Conservation (phyloP, 2,113 vertebrate species). For the Malurus alboscapulatus region DNA sequence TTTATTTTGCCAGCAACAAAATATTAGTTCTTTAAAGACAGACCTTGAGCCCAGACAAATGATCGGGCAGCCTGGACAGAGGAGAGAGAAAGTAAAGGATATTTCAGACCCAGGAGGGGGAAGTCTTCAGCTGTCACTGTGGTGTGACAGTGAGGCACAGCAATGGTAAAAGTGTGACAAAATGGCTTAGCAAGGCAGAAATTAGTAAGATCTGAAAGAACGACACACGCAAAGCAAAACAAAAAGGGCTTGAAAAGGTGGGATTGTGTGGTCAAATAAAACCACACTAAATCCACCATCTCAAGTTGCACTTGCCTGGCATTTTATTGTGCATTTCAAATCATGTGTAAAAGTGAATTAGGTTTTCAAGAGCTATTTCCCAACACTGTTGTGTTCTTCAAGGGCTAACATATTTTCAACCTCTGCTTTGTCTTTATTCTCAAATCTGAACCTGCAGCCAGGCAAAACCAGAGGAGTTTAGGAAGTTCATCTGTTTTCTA, state of each 20-base stretch:
- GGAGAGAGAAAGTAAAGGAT: background rate
- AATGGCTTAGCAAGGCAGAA: background rate
- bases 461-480: constrained; percentile 2
- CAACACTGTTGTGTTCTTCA: background rate
- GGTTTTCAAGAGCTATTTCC: background rate
- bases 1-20: constrained; percentile 31
- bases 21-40: constrained; percentile 52
- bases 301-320: background rate
- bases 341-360: background rate
- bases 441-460: background rate
- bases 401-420: background rate
- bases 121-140: background rate
- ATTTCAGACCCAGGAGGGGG: background rate
- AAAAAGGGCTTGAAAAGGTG: background rate
- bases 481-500: constrained; percentile 61
- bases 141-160: background rate
- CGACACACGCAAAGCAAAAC: background rate
- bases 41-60: constrained; percentile 49
- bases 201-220: background rate
- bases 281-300: background rate
- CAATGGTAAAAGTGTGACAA: background rate
- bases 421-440: background rate
- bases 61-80: background rate
- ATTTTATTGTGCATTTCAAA: background rate
- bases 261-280: background rate